Conservation (phyloP, 2,113 vertebrate genomes). For the Solea solea region DNA sequence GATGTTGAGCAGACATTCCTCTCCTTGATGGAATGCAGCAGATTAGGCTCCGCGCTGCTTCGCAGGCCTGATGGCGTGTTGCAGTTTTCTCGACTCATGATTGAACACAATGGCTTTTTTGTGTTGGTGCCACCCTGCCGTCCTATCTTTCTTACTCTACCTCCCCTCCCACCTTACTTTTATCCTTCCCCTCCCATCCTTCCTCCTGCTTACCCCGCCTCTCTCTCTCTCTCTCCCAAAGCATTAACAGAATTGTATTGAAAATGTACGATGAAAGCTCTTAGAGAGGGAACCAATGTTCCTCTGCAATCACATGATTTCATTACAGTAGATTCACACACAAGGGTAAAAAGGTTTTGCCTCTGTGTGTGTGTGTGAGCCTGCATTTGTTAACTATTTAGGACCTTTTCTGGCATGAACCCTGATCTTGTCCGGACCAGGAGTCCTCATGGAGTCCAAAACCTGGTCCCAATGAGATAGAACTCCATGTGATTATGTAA, state of each 20-base stretch:
- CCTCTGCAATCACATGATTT: conserved; percentile 43
- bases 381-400: too few species aligned
- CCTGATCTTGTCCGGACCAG: too few species aligned
- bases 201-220: neutral
- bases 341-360: too few species aligned
- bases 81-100: conserved; percentile 2
- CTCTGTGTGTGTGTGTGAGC: conserved; percentile 21
- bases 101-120: neutral
- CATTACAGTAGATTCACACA: conserved; percentile 20
- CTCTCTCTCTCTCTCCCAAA: conserved; percentile 1
- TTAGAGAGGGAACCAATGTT: conserved; percentile 32
- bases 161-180: neutral
- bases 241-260: conserved; percentile 24
- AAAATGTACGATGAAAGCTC: conserved; percentile 38
- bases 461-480: too few species aligned
- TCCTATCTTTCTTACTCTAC: neutral
- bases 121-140: neutral
- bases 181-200: neutral
- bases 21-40: neutral
- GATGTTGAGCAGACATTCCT: conserved; percentile 24
- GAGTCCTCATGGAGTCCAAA: too few species aligned
- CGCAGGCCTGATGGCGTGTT: neutral
- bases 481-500: too few species aligned
- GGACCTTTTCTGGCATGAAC: too few species aligned
- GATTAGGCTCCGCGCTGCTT: neutral